Conservation (phyloP, 2,113 vertebrate genomes). For the human (Homo sapiens) region GRCh38 chr20:46166501-46167000, state of each 20-base stretch:
- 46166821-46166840: background rate
- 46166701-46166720: accelerated
- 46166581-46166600: background rate
- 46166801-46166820: background rate
- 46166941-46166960: background rate
- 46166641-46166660: accelerated
- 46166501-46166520: background rate
- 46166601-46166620: background rate
- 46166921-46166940: background rate
- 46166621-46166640: background rate
- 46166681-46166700: background rate
- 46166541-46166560: background rate
- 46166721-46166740: background rate
- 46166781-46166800: background rate
- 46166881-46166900: background rate
- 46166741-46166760: background rate
- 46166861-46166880: background rate
- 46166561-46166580: background rate
- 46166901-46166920: constrained; percentile 48
- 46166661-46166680: too few species aligned
- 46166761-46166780: background rate
- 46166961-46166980: background rate
- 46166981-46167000: background rate
- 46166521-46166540: background rate
- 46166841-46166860: background rate